A percentile compares a stretch with the other conserved stretches of the same genome.
Conservation (phyloP, 1,140 invertebrate species). For the Neotoxoptera formosana region DNA sequence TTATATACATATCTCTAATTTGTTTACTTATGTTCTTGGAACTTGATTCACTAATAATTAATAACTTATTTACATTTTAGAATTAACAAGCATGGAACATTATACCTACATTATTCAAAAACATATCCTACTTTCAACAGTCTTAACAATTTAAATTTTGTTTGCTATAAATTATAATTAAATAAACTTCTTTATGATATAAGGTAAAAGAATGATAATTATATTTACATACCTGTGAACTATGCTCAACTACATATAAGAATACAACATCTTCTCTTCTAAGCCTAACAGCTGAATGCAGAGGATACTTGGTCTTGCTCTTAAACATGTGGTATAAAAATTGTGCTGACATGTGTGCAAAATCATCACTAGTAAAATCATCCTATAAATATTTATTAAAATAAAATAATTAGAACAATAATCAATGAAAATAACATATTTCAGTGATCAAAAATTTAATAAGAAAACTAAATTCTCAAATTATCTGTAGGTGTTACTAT, state of each 20-base stretch:
- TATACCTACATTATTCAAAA: neutral
- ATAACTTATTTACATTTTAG: neutral
- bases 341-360: slow-evolving; percentile 89
- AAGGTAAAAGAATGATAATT: slow-evolving; percentile 21
- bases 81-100: neutral
- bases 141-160: neutral
- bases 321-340: slow-evolving; percentile 91
- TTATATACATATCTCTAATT: no score
- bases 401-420: slow-evolving; percentile 11
- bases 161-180: neutral
- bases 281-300: slow-evolving; percentile 88
- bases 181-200: neutral
- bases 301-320: slow-evolving; percentile 83
- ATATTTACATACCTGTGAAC: slow-evolving; percentile 76
- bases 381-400: slow-evolving; percentile 68
- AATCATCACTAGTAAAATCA: slow-evolving; percentile 89
- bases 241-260: slow-evolving; percentile 90
- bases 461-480: neutral
- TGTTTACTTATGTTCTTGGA: no score
- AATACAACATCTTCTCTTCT: slow-evolving; percentile 93
- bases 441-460: neutral
- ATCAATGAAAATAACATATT: neutral
- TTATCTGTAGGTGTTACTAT: neutral
- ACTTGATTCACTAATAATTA: no score
- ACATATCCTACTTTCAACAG: neutral